phyloP scores from a whole-genome alignment of 2,888 invertebrate species.

The Andrena flavipes region DNA sequence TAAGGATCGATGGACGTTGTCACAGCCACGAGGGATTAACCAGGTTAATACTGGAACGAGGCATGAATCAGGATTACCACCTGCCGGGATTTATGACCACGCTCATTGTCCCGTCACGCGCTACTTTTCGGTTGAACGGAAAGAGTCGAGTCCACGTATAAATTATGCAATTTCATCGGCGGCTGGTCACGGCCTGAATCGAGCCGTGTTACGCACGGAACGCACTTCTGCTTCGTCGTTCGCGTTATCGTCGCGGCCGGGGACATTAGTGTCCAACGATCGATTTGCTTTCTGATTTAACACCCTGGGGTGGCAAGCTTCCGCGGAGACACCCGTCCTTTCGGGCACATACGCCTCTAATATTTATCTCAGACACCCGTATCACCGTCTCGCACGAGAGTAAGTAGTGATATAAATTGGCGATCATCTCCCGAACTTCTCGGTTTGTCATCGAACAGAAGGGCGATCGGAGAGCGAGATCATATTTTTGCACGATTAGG shows the following conservation, averaged over 20 bases:
- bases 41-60: constrained; percentile 61
- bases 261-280: neutral
- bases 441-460: neutral
- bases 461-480: constrained; percentile 7
- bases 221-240: constrained; percentile 8
- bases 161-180: constrained; percentile 66
- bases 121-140: constrained; percentile 46
- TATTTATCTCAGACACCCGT: neutral
- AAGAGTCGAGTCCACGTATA: constrained; percentile 46
- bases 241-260: constrained; percentile 2
- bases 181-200: constrained; percentile 43
- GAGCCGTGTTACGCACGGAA: constrained; percentile 8
- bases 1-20: constrained; percentile 51
- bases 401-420: neutral
- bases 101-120: constrained; percentile 46
- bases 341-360: neutral
- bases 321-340: neutral
- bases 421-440: neutral
- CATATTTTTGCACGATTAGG: constrained; percentile 9
- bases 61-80: constrained; percentile 73
- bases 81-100: constrained; percentile 64
- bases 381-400: neutral
- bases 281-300: neutral
- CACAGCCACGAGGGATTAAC: constrained; percentile 57
- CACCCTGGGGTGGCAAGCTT: neutral